A percentile compares a stretch with the other conserved stretches of the same genome.
Conservation (phyloP, 2,888 invertebrate genomes). For the Heteropelma amictum region DNA sequence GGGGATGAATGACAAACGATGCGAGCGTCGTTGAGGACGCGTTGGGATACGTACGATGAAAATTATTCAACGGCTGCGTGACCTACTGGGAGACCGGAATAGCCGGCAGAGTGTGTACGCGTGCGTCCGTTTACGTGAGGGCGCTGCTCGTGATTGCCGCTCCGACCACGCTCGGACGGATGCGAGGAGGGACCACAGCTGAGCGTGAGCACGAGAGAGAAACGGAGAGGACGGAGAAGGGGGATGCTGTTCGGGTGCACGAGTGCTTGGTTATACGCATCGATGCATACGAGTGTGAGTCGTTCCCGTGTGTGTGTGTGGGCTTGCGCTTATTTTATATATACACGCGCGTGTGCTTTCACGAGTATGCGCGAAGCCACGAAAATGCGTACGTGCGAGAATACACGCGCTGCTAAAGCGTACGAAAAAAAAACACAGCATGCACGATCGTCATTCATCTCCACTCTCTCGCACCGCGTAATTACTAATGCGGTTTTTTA, state of each 20-base stretch:
- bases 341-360: neutral
- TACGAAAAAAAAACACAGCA: neutral
- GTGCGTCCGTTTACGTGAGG: constrained; percentile 57
- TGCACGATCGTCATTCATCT: too few relatives aligned
- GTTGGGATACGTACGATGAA: constrained; percentile 33
- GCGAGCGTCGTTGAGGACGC: constrained; percentile 38
- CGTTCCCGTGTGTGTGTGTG: neutral
- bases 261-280: constrained; percentile 48
- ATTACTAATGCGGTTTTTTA: too few relatives aligned
- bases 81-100: constrained; percentile 57
- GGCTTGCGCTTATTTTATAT: neutral
- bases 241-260: constrained; percentile 51
- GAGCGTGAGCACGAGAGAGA: neutral
- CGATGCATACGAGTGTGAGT: neutral
- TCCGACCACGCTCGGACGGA: constrained; percentile 55
- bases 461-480: too few relatives aligned
- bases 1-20: constrained; percentile 35
- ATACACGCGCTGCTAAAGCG: constrained; percentile 7
- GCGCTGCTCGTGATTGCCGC: constrained; percentile 51
- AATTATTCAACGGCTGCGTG: constrained; percentile 55
- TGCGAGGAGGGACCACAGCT: constrained; percentile 47
- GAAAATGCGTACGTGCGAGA: constrained; percentile 14
- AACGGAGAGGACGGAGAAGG: constrained; percentile 21
- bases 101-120: constrained; percentile 53
- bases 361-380: neutral